A percentile compares a stretch with the other conserved stretches of the same genome.
Conservation (phyloP, 2,113 vertebrate genomes). For the Bambusicola thoracicus region DNA sequence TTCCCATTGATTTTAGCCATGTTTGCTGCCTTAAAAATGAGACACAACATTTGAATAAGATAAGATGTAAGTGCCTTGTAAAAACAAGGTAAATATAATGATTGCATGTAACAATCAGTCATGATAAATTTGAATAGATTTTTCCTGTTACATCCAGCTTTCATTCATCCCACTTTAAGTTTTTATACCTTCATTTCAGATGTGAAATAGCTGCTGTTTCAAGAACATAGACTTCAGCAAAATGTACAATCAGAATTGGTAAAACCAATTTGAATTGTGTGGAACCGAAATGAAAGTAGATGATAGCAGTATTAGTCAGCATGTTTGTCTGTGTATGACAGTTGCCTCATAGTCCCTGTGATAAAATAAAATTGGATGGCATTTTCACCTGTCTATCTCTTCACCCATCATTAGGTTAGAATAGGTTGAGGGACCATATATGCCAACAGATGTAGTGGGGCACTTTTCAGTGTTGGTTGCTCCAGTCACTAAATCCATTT, state of each 20-base stretch:
- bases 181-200: not conserved
- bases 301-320: not conserved
- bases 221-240: not conserved
- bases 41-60: not conserved
- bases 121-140: not conserved
- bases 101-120: not conserved
- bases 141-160: not conserved
- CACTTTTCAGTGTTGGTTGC: slow-evolving; percentile 4
- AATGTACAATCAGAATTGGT: too few species aligned
- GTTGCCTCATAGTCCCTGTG: slow-evolving; percentile 25
- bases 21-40: not conserved
- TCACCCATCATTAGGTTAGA: slow-evolving; percentile 58
- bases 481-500: slow-evolving; percentile 53
- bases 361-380: slow-evolving; percentile 35
- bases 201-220: not conserved
- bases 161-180: not conserved
- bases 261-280: slow-evolving; percentile 34
- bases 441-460: slow-evolving; percentile 5
- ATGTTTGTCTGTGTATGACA: slow-evolving; percentile 26
- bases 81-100: not conserved
- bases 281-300: slow-evolving; percentile 42
- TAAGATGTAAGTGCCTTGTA: not conserved
- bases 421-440: slow-evolving; percentile 41
- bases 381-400: slow-evolving; percentile 67
- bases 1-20: not conserved